phyloP scores from a whole-genome alignment of 2,888 invertebrate species.

The Sicus ferrugineus region DNA sequence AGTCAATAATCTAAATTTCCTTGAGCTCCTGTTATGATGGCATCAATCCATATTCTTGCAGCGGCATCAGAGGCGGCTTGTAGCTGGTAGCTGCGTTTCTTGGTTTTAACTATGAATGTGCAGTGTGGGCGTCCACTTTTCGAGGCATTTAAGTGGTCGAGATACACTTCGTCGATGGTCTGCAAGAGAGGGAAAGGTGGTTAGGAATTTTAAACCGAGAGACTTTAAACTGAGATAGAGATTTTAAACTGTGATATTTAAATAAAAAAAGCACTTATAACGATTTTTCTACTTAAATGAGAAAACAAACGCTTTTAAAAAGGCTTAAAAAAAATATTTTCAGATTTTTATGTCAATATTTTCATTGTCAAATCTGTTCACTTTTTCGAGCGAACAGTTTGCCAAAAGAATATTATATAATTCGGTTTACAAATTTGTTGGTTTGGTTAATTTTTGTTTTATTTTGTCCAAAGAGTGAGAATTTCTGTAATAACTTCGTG shows the following conservation, averaged over 20 bases:
- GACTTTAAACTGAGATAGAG: not conserved
- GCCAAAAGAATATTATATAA: no score
- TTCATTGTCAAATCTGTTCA: no score
- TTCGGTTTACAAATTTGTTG: no score
- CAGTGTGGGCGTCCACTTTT: slow-evolving; percentile 90
- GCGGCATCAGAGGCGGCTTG: slow-evolving; percentile 95
- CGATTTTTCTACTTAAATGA: no score
- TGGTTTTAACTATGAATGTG: slow-evolving; percentile 94
- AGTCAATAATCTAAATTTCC: slow-evolving; percentile 62
- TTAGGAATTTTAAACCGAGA: not conserved
- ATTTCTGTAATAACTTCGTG: not conserved
- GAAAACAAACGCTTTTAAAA: no score
- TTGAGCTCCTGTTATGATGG: slow-evolving; percentile 65
- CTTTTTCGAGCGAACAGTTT: no score
- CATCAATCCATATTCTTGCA: slow-evolving; percentile 95
- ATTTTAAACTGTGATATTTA: no score
- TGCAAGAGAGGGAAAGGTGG: slow-evolving; percentile 59
- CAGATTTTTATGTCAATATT: not conserved
- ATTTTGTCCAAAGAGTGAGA: no score
- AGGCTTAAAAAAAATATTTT: not conserved
- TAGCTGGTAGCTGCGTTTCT: slow-evolving; percentile 86
- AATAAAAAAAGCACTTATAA: no score
- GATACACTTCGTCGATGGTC: slow-evolving; percentile 96
- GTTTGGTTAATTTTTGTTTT: no score
- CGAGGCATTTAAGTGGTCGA: slow-evolving; percentile 92